Conservation (phyloP, 2,797 vertebrate species). For the Sus cebifrons region DNA sequence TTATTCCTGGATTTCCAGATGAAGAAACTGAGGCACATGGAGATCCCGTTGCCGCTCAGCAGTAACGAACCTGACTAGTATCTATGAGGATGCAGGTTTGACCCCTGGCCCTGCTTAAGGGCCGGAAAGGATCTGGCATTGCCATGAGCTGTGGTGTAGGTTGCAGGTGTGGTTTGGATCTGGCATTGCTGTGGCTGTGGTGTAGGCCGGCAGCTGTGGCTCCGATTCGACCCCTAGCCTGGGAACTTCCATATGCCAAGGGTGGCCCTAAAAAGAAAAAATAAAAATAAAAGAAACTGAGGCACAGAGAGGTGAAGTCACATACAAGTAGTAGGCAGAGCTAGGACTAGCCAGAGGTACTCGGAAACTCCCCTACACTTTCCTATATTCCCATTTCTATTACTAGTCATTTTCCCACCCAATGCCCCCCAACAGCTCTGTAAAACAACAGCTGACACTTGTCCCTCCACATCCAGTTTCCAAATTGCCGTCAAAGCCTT, state of each 20-base stretch:
- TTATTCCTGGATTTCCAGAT: slow-evolving; percentile 39
- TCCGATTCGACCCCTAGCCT: too few species aligned
- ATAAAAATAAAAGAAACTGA: neutral
- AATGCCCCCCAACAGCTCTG: neutral
- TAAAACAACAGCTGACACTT: neutral
- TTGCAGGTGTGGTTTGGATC: too few species aligned
- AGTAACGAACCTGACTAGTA: too few species aligned
- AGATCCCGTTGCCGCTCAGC: too few species aligned
- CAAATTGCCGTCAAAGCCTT: neutral
- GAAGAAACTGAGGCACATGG: neutral
- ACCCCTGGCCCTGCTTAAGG: too few species aligned
- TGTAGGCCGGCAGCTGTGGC: too few species aligned
- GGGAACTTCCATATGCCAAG: too few species aligned
- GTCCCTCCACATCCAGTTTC: neutral
- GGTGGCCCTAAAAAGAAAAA: too few species aligned
- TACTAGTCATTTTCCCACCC: neutral
- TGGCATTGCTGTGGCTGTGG: too few species aligned
- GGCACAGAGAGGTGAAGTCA: neutral
- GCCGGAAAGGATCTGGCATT: too few species aligned
- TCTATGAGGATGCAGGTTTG: too few species aligned
- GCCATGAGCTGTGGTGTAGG: too few species aligned
- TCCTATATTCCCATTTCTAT: neutral
- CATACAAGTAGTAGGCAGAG: neutral
- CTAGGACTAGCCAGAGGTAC: neutral
- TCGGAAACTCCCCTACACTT: neutral